Evolutionary conservation across 2,113 vertebrate species (phyloP), one percentile per base, ranked within the genome.

Genomic region (Nipponia nippon): DNA sequence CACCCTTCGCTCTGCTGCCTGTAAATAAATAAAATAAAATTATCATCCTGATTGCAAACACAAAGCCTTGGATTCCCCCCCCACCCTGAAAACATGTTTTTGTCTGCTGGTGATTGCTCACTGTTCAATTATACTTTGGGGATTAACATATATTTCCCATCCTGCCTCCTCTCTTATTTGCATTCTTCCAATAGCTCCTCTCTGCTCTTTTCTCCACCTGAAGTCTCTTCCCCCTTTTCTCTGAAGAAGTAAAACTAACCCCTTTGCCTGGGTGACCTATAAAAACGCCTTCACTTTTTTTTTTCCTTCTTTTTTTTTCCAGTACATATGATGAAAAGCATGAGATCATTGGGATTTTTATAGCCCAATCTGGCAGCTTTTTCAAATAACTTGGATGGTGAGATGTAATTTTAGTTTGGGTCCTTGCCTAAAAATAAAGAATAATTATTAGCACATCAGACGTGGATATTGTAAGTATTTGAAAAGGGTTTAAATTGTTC

Each of bases 261-360:
- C 77, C 92, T 97, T 96, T 97, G 95, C 96, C 93, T 95, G 92
- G 89, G 71, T 97, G 97, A 96, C 96, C 97, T 97, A 97, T 95
- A 97, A 97, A 97, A 97, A 93, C 80, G 86, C 96, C 93, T 96
- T 95, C 96, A 79, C 94, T 96, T 87, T 62, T 93, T 84, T 72
- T 85, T 87, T 86, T 40, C 6, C 49, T 86, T 86, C n/a, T 91
- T 93, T 91, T 87, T 95, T 93, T 79, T 81, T 92, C 79, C 55
- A 21, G 94, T 96, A 93, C 94, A 91, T 97, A 95, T 96, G 97
- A 98, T 98, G 96, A 98, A 97, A 97, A 96, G 95, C 86, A 95
- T 98, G 97, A 97, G 96, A 95, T 98, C 97, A 97, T 42, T 88
- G 94, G 20, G 96, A 97, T 97, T 97, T 97, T 98, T 97, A 96